A percentile compares a stretch with the other conserved stretches of the same genome.
Conservation (phyloP, 2,797 vertebrate species). For the Sebastes taczanowskii region DNA sequence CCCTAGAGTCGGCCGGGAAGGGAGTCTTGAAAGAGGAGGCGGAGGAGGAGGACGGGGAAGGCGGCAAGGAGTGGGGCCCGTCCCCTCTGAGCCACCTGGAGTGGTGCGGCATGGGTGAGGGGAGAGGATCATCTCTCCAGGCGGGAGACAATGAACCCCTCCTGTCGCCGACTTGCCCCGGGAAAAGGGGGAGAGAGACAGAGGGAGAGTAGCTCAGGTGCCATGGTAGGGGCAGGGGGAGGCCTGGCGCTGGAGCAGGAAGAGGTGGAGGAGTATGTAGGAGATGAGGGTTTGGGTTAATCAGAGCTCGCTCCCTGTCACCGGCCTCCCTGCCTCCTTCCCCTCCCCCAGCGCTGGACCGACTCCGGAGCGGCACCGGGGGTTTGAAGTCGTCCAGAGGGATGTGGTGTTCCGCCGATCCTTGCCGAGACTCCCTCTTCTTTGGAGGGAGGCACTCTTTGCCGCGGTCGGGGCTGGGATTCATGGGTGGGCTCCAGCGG, state of each 20-base stretch:
- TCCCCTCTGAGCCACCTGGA: slow-evolving; percentile 80
- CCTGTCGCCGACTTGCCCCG: slow-evolving; percentile 74
- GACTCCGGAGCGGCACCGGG: slow-evolving; percentile 78
- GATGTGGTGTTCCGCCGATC: slow-evolving; percentile 74
- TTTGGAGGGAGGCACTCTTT: slow-evolving; percentile 88
- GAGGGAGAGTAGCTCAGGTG: slow-evolving; percentile 74
- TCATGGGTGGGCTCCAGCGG: slow-evolving; percentile 85
- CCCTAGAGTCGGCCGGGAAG: slow-evolving; percentile 76
- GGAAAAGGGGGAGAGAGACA: slow-evolving; percentile 73
- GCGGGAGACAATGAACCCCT: slow-evolving; percentile 72
- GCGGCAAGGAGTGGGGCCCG: slow-evolving; percentile 68
- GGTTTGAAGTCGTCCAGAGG: slow-evolving; percentile 83
- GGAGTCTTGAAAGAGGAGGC: slow-evolving; percentile 79
- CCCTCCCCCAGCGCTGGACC: slow-evolving; percentile 66
- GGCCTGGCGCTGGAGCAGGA: slow-evolving; percentile 65
- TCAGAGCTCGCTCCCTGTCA: slow-evolving; percentile 62
- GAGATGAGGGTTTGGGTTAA: slow-evolving; percentile 69
- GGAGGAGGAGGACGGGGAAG: slow-evolving; percentile 71
- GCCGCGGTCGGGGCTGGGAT: slow-evolving; percentile 85
- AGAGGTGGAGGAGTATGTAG: slow-evolving; percentile 69
- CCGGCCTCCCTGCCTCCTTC: slow-evolving; percentile 72
- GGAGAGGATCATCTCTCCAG: slow-evolving; percentile 80
- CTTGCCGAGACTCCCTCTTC: slow-evolving; percentile 86
- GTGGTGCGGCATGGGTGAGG: slow-evolving; percentile 70
- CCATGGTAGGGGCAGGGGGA: slow-evolving; percentile 78